Evolutionary conservation across 2,888 invertebrate genomes (phyloP), one percentile per base, ranked within the genome.

Genomic region (Drosophila barbarae): DNA sequence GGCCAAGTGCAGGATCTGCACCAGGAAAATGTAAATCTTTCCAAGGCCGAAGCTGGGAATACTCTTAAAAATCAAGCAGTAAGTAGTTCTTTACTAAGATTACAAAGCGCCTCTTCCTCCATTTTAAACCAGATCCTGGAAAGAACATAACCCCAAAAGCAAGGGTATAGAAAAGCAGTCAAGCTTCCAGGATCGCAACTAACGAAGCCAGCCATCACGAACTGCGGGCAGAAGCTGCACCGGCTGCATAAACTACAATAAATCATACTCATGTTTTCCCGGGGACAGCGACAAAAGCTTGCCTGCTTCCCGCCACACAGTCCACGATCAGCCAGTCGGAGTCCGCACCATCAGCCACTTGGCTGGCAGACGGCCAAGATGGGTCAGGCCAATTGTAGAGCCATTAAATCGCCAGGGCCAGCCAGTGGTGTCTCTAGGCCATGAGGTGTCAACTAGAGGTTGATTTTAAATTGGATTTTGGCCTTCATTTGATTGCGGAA

Each of bases 251-350:
- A 73, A 77, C 81, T 71, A 55, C 60, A 77, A 85, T 85, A 85
- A 85, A 85, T 85, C 85, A 85, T 86, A 77, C 84, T 85, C 86
- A 85, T 73, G 84, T 85, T 47, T 47, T 86, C 76, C 66, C 74
- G 73, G 69, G 77, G 64, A 74, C 73, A 77, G 70, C 71, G 67
- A 57, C 73, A 73, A 69, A 46, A 41, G 70, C 54, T 13, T 59
- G 42, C 67, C 57, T 42, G 55, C 21, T 30, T 32, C 18, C 34
- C 28, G 41, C 28, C 18, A 18, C 18, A 18, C 12, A 18, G 18
- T 46, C 59, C 57, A 56, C 38, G 57, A 46, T 54, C 42, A n/a
- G n/a, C n/a, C 21, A 21, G 30, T 53, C 18, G 15, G 51, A 44
- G 10, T 36, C 36, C 44, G 38, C 46, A 46, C 52, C 56, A 68